Percentiles rank a stretch among this genome's conserved stretches.
phyloP scores from a whole-genome alignment of 2,888 invertebrate genomes.

The Xylota segnis region DNA sequence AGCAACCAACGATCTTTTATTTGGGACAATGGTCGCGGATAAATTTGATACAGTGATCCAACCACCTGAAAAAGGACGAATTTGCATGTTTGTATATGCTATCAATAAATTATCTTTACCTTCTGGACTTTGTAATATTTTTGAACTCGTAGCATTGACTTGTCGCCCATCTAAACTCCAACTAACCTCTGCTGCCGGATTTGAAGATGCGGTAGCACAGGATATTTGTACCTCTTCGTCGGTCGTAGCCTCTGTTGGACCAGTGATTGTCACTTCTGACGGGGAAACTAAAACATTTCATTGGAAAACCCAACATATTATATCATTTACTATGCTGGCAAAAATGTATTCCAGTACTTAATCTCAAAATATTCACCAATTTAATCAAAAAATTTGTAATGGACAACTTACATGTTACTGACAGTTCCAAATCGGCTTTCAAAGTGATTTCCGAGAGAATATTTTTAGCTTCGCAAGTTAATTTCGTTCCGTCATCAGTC shows the following conservation, averaged over 20 bases:
- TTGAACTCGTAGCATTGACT: conserved; percentile 71
- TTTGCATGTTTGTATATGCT: background rate
- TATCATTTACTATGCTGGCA: no score
- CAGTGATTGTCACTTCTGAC: conserved; percentile 81
- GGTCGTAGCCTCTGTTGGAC: conserved; percentile 81
- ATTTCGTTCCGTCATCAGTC: conserved; percentile 81
- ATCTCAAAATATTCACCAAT: no score
- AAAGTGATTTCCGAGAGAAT: conserved; percentile 80
- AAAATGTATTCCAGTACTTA: no score
- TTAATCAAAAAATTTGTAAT: background rate
- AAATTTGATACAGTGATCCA: conserved; percentile 82
- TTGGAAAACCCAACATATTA: background rate
- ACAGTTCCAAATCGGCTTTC: conserved; percentile 81
- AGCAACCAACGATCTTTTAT: conserved; percentile 81
- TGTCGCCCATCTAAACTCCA: conserved; percentile 83
- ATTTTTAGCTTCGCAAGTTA: conserved; percentile 83
- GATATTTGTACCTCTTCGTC: conserved; percentile 80
- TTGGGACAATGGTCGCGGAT: conserved; percentile 80
- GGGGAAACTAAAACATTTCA: conserved; percentile 79
- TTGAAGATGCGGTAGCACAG: conserved; percentile 82
- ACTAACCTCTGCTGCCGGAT: conserved; percentile 82
- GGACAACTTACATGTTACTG: conserved; percentile 81
- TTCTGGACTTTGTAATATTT: conserved; percentile 27
- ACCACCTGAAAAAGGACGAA: conserved; percentile 78
- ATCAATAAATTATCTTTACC: conserved; percentile 16